Conservation (phyloP, 2,797 vertebrate species). For the Spinus pinus region DNA sequence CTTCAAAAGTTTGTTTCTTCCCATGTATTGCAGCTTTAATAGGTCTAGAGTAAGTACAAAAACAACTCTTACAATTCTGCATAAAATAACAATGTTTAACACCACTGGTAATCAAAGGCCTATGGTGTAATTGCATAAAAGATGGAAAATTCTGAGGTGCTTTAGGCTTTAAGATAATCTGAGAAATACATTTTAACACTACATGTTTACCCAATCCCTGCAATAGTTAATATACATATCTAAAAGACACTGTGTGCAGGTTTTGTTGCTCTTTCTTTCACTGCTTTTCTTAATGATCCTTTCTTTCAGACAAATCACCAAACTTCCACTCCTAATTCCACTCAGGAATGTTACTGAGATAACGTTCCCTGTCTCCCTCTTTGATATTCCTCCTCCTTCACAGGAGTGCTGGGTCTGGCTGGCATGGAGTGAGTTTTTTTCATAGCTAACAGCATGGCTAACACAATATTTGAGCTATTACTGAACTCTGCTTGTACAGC, state of each 20-base stretch:
- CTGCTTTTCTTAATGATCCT: background rate
- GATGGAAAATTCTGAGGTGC: background rate
- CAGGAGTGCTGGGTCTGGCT: background rate
- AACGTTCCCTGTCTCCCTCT: background rate
- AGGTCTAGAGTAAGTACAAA: slow-evolving; percentile 76
- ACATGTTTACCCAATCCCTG: background rate
- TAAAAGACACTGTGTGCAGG: background rate
- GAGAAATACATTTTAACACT: background rate
- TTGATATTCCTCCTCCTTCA: background rate
- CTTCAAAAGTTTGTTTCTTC: slow-evolving; percentile 89
- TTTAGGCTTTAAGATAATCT: background rate
- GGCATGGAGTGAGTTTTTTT: background rate
- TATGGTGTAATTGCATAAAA: background rate
- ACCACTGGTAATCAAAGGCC: background rate
- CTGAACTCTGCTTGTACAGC: background rate
- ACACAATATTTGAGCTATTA: background rate
- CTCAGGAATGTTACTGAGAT: background rate
- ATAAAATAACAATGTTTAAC: background rate
- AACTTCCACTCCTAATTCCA: background rate
- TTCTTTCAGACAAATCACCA: background rate
- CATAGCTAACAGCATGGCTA: background rate
- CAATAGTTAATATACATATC: background rate
- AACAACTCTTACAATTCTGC: background rate
- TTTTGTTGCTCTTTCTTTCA: background rate
- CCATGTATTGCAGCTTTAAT: slow-evolving; percentile 81